A percentile compares a stretch with the other conserved stretches of the same genome.
phyloP scores from a whole-genome alignment of 2,888 invertebrate species.

The Oeneis ivallda region DNA sequence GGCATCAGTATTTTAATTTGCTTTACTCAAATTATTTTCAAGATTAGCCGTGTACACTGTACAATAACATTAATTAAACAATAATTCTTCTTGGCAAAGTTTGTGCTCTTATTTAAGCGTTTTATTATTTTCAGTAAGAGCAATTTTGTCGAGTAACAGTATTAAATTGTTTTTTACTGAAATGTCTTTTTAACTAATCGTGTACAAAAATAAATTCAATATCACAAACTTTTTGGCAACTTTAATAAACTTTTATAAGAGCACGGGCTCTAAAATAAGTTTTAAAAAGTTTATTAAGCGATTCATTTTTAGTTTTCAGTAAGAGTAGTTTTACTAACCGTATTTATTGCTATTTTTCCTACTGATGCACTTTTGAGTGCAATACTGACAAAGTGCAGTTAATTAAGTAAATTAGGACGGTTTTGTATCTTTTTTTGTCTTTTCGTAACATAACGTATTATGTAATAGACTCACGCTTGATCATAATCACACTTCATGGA shows the following conservation, averaged over 20 bases:
- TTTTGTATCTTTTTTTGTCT: too few relatives aligned
- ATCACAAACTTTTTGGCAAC: not conserved
- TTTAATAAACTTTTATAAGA: not conserved
- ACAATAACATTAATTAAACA: conserved; percentile 1
- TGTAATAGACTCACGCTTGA: too few relatives aligned
- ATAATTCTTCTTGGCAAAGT: too few relatives aligned
- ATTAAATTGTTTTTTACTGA: not conserved
- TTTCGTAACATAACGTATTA: too few relatives aligned
- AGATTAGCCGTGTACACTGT: too few relatives aligned
- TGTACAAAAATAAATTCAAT: not conserved
- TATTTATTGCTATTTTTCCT: not conserved
- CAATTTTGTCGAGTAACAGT: not conserved
- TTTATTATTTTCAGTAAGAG: not conserved
- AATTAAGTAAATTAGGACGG: not conserved
- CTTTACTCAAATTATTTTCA: too few relatives aligned
- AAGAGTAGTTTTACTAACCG: not conserved
- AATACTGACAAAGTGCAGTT: not conserved
- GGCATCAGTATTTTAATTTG: too few relatives aligned
- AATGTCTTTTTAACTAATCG: not conserved
- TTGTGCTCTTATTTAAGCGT: not conserved
- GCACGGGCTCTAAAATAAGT: too few relatives aligned
- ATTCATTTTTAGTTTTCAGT: not conserved
- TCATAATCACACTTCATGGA: too few relatives aligned
- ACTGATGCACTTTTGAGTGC: not conserved
- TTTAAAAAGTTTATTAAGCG: not conserved